Percentiles rank a stretch among this genome's conserved stretches.
Conservation (phyloP, 2,888 invertebrate species). For the Thymelicus lineola region DNA sequence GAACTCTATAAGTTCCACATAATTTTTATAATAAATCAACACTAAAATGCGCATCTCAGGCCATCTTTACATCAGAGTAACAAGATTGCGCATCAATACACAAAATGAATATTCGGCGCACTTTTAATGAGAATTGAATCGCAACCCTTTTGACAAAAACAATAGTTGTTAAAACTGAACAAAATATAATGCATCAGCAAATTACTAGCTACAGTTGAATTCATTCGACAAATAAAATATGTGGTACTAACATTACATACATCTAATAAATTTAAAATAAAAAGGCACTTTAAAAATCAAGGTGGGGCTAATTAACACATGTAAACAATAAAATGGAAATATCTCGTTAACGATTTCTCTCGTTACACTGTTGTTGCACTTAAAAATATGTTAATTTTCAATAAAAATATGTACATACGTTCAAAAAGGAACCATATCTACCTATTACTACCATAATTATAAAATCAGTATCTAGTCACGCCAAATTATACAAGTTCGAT, state of each 20-base stretch:
- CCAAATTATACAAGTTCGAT: slow-evolving; percentile 36
- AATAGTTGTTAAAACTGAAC: slow-evolving; percentile 64
- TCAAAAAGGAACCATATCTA: slow-evolving; percentile 67
- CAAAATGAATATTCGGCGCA: slow-evolving; percentile 13
- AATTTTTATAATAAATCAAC: slow-evolving; percentile 66
- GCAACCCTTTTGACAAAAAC: slow-evolving; percentile 50
- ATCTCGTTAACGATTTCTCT: slow-evolving; percentile 71
- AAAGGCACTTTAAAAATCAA: slow-evolving; percentile 78
- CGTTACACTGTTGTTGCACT: slow-evolving; percentile 82
- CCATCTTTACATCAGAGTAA: slow-evolving; percentile 34
- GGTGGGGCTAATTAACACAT: slow-evolving; percentile 67
- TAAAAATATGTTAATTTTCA: slow-evolving; percentile 65
- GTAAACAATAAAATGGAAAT: slow-evolving; percentile 64
- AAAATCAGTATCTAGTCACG: slow-evolving; percentile 41
- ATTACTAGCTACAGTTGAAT: slow-evolving; percentile 55
- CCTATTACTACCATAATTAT: slow-evolving; percentile 50
- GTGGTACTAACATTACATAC: slow-evolving; percentile 61
- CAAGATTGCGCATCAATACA: slow-evolving; percentile 20
- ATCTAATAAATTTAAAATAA: slow-evolving; percentile 58
- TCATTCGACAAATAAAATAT: slow-evolving; percentile 56
- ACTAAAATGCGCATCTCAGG: slow-evolving; percentile 50
- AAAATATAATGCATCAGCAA: slow-evolving; percentile 65
- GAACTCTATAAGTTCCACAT: slow-evolving; percentile 70
- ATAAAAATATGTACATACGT: slow-evolving; percentile 77
- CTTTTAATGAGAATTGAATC: slow-evolving; percentile 32